phyloP scores from a whole-genome alignment of 2,888 invertebrate genomes.

The Chironomus riparius region DNA sequence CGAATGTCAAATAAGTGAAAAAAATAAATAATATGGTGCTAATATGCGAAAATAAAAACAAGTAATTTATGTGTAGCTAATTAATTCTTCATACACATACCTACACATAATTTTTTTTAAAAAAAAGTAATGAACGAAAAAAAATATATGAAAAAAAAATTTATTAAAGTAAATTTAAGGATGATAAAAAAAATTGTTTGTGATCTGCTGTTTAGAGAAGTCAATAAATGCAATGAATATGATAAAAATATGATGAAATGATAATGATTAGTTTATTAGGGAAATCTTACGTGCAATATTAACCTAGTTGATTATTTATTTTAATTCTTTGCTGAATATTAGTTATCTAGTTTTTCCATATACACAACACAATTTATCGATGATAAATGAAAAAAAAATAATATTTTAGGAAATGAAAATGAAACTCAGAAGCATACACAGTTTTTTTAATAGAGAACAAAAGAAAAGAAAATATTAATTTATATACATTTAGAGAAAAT shows the following conservation, averaged over 20 bases:
- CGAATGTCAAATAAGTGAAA: not conserved
- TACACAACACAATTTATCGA: not conserved
- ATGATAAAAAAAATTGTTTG: not conserved
- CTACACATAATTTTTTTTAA: no score
- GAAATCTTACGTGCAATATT: conserved; percentile 44
- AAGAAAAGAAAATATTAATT: no score
- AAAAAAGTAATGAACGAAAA: not conserved
- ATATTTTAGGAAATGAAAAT: not conserved
- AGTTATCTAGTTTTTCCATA: not conserved
- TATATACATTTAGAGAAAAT: no score
- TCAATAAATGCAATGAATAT: not conserved
- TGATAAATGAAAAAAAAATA: not conserved
- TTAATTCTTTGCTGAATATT: not conserved
- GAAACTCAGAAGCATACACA: not conserved
- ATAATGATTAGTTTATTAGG: conserved; percentile 6
- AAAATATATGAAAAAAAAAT: not conserved
- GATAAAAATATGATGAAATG: not conserved
- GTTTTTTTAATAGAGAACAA: no score
- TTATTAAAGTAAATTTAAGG: not conserved
- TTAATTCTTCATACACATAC: no score
- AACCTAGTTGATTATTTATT: conserved; percentile 40
- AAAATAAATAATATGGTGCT: not conserved
- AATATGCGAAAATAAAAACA: not conserved
- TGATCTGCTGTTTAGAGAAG: not conserved
- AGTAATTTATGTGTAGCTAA: no score